Base-by-base conservation (phyloP, 2,113 vertebrate genomes). In the Terrapene triunguis region DNA sequence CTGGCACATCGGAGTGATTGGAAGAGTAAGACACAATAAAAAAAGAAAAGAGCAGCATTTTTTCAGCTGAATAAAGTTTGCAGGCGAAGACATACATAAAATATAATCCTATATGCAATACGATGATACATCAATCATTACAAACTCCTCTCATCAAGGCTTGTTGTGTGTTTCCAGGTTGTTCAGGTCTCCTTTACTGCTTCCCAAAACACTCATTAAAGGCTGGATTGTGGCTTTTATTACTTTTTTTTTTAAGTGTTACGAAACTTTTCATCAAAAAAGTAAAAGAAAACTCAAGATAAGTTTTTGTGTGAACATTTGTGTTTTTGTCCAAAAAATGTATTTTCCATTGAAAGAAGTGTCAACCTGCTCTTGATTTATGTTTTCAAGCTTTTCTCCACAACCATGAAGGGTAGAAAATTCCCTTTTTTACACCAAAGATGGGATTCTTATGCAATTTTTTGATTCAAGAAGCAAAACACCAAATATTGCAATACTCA, bases 161-260 rank as follows among this genome's bases (percentile, higher is more conserved):
- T 0, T 44, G 47, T 80, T 47, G 35, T 47, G 17, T n/a, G 14
- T n/a, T 69, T n/a, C 14, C 35, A 69, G 57, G 25, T 59, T 59
- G 25, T 69, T n/a, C 35, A 69, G 65, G 35, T n/a, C 16, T 10
- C 57, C 2, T 55, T 59, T 32, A 59, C 10, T 59, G 35, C 35
- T 69, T 69, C 65, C 32, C 7, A 74, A 54, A 87, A 24, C 81
- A 19, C 80, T 21, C 78, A 85, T 87, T 13, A 29, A 72, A 5
- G 59, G 80, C 35, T 47, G 44, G 47, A 32, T 84, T 47, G 38
- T 51, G 10, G 55, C 57, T 57, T n/a, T 50, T 44, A 17, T 24
- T 84, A 48, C 13, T 50, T 13, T 19, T 51, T 51, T 10, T 55
- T 55, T 55, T 55, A 35, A 35, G 29, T 32, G 59, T 35, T 62